Base-by-base conservation (phyloP, 92 coral and sea anemone species). In the Plumapathes pennacea region DNA sequence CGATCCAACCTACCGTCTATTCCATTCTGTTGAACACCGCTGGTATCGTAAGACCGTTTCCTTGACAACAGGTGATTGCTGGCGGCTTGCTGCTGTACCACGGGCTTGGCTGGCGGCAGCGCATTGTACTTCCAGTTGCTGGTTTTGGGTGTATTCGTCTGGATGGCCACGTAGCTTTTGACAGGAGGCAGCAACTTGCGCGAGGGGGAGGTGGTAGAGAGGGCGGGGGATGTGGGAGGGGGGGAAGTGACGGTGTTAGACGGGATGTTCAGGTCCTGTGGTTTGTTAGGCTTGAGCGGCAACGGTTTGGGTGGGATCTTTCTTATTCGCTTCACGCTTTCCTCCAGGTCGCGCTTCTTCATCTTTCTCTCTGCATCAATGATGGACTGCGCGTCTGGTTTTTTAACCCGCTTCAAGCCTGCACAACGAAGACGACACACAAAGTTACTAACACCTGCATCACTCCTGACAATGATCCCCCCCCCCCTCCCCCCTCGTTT, bases 151-250 rank as follows among this genome's bases (percentile, higher is more conserved):
- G 90, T 65, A 26, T 79, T 64, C 21, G 86, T 75, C 67, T 86
- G 95, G 20, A 61, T 57, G 3, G 95, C 62, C 40, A 81, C 77
- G 43, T 81, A 81, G 59, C 27, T 87, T 60, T 87, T 87, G 32
- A 81, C 77, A 3, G 98, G 95, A 17, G 95, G 97, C 24, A 94
- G 75, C 92, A 92, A 64, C 67, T 94, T 94, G 11, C 99, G 71
- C 20, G 99, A 88, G 5, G 99, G 99, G 25, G 99, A 94, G 30
- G 95, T 88, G 14, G 81, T 82, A 5, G 64, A 28, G 26, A 71
- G 76, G 14, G 74, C 95, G 27, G 89, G 84, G 2, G 90, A 76
- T 7, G 96, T 81, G 54, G 96, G 94, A 26, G 85, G 68, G 19
- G 97, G 81, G 12, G 90, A 80, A 22, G 77, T 65, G 14, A 65